Base-by-base conservation (phyloP, 2,113 vertebrate genomes). In the Phoxinus phoxinus region DNA sequence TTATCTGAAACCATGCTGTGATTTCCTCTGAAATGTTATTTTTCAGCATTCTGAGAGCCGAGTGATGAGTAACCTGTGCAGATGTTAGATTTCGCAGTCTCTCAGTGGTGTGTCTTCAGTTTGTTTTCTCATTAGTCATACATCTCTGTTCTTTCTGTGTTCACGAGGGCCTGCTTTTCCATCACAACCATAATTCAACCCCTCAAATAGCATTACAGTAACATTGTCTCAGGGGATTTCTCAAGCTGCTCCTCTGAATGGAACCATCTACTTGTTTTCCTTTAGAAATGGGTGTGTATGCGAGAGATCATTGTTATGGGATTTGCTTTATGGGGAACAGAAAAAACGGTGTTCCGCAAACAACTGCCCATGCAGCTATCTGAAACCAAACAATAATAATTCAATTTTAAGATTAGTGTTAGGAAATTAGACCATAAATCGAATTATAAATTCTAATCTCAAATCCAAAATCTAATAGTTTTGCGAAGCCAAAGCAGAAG, bases 121-220 rank as follows among this genome's bases (percentile, higher is more conserved):
- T 83, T 65, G 59, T 75, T 67, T 46, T 19, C 75, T 44, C n/a
- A 44, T 35, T 79, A 41, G 77, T 27, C 12, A 61, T 48, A 69
- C 9, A 75, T 80, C 21, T 35, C 19, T 44, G 13, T 69, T 25
- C 59, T 56, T 77, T 84, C 53, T 80, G 74, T 32, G 74, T 89
- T 88, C 72, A 58, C 44, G 85, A 37, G 58, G 69, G 41, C 87
- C 87, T 58, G 48, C 27, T 73, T 46, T 30, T 69, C 63, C 35
- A 53, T 63, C 17, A 44, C n/a, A 61, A 58, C 63, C 32, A 53
- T 77, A 35, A 71, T 21, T 23, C 63, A 58, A 61, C 25, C 25
- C 25, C 30, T 82, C 48, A 58, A 41, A 75, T 72, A 72, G 1
- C 15, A 35, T 72, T 71, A 19, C 67, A 53, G 30, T 51, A 32